Conservation (phyloP, 2,113 vertebrate species). For the Pterocles burchelli region DNA sequence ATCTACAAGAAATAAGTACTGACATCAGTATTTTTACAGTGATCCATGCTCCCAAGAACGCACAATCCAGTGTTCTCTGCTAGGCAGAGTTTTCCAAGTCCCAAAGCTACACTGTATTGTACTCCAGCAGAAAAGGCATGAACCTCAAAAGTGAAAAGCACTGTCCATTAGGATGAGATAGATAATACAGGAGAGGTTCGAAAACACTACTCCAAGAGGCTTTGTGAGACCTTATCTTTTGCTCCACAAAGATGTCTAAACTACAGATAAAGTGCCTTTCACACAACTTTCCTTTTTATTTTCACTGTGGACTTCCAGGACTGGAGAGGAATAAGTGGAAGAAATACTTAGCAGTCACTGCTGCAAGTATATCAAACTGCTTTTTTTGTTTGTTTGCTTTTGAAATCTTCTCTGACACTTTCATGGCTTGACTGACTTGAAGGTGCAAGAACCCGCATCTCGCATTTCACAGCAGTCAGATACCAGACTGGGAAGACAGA, state of each 20-base stretch:
- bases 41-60: background rate
- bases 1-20: background rate
- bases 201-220: background rate
- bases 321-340: background rate
- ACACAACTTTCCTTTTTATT: background rate
- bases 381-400: slow-evolving; percentile 13
- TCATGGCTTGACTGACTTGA: slow-evolving; percentile 31
- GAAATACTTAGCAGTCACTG: background rate
- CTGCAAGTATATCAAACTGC: background rate
- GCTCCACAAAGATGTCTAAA: background rate
- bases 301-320: background rate
- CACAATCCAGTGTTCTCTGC: background rate
- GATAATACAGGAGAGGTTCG: background rate
- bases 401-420: slow-evolving; percentile 27
- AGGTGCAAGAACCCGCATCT: background rate
- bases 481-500: slow-evolving; percentile 24
- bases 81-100: background rate
- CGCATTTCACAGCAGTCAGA: slow-evolving; percentile 34
- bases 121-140: background rate
- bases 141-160: background rate
- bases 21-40: background rate
- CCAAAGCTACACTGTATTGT: background rate
- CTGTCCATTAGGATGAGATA: background rate
- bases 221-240: background rate
- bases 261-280: background rate